Evolutionary conservation across 2,888 invertebrate genomes (phyloP).

Genomic region (Brachylomia viminalis): DNA sequence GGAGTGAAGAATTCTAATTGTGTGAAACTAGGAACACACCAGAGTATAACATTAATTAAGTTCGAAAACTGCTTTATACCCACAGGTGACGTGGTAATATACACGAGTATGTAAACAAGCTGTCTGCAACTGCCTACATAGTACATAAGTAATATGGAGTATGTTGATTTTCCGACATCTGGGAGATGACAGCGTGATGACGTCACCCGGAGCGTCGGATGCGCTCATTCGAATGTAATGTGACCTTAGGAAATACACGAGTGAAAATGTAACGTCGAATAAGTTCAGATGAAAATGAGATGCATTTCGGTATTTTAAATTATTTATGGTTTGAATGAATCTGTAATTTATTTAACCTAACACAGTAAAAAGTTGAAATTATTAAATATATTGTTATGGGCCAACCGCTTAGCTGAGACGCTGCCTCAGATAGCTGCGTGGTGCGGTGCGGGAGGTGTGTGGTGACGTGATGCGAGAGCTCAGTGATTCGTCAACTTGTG

Average conservation of each 20-base stretch:
- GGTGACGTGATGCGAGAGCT: too few species aligned
- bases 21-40: neutral
- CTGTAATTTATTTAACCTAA: neutral
- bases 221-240: constrained; percentile 51
- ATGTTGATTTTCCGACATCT: constrained; percentile 53
- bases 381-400: too few species aligned
- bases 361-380: neutral
- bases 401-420: too few species aligned
- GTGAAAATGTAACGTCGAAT: constrained; percentile 36
- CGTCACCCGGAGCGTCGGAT: constrained; percentile 45
- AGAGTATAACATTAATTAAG: neutral
- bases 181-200: constrained; percentile 46
- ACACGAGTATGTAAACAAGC: constrained; percentile 13
- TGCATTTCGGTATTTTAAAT: constrained; percentile 2
- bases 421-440: too few species aligned
- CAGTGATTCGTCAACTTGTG: too few species aligned
- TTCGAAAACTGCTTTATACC: neutral
- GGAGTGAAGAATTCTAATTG: neutral
- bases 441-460: too few species aligned
- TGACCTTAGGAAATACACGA: constrained; percentile 49
- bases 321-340: neutral
- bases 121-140: neutral
- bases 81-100: neutral
- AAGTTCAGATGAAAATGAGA: constrained; percentile 3
- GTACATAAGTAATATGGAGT: constrained; percentile 27